Evolutionary conservation across 2,888 invertebrate genomes (phyloP), one percentile per base, ranked within the genome.

Genomic region (Monopis laevigella): DNA sequence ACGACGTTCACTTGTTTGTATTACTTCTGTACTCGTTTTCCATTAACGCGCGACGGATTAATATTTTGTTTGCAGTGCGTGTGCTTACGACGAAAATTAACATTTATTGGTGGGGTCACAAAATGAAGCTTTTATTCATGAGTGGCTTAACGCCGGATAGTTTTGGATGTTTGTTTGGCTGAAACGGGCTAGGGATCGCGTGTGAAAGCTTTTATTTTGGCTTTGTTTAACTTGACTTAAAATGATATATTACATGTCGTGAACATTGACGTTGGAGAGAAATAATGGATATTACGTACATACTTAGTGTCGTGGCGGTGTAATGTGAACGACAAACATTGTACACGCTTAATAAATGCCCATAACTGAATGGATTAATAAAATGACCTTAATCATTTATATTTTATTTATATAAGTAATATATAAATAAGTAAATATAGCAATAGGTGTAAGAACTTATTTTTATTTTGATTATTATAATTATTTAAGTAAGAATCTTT

Each of bases 61-160:
- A 77, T 75, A 77, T 77, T 78, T 67, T 74, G 75, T 74, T 77
- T 72, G 72, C 72, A 60, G 69, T 67, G 72, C 70, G 70, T 71
- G 69, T 59, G 72, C 63, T 69, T 65, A 62, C 70, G 72, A 74
- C 70, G 63, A 73, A 73, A 80, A 77, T 78, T 78, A 75, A 74
- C 78, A 77, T 80, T 78, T 77, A 77, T 77, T 64, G 71, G 64
- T 68, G 65, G 74, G 77, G 75, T 70, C 69, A 64, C 61, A 65
- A 63, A 67, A 66, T 67, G 65, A 69, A 68, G 70, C 69, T 72
- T 74, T 73, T 77, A 77, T 77, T 77, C 77, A 77, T 75, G 75
- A 75, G 73, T 68, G 66, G 71, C 75, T 74, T 73, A 75, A 57
- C 64, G 61, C 63, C 64, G 68, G 69, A 74, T 74, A 77, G 74